Percentiles rank a stretch among this genome's conserved stretches.
Conservation (phyloP, 2,888 invertebrate species). For the Drosophila fulvimacula region DNA sequence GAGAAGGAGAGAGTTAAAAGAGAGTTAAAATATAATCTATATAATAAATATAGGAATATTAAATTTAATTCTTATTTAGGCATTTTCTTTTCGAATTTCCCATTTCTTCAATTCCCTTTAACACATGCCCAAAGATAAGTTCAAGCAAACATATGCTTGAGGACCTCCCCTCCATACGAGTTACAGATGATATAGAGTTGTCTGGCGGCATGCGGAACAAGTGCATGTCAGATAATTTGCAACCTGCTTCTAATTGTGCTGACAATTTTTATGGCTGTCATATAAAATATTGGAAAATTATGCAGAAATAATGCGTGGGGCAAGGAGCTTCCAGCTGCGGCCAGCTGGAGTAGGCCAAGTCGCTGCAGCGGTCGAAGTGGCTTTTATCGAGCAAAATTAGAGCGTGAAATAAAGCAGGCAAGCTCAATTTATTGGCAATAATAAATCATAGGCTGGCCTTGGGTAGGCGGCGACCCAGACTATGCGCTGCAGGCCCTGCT, state of each 20-base stretch:
- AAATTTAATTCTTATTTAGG: no score
- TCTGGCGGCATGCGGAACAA: conserved; percentile 27
- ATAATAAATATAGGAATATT: no score
- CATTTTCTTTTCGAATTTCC: no score
- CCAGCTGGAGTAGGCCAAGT: conserved; percentile 24
- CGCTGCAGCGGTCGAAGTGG: conserved; percentile 32
- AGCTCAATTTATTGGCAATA: conserved; percentile 64
- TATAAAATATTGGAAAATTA: conserved; percentile 70
- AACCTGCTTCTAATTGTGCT: conserved; percentile 74
- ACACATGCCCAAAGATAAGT: neutral
- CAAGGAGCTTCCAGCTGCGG: conserved; percentile 63
- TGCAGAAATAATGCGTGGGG: conserved; percentile 68
- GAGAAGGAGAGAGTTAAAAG: no score
- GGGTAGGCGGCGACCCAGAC: conserved; percentile 10
- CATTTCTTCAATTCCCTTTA: neutral
- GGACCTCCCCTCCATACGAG: neutral
- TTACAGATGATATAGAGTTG: conserved; percentile 15
- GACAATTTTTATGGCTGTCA: conserved; percentile 72
- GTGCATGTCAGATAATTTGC: conserved; percentile 49
- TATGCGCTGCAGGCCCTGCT: neutral
- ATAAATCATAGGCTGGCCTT: conserved; percentile 68
- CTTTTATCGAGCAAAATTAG: conserved; percentile 74
- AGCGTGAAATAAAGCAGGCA: conserved; percentile 68
- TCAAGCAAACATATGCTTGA: neutral
- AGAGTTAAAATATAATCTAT: no score